Percentiles rank a stretch among this genome's conserved stretches.
Conservation (phyloP, 2,113 vertebrate species). For the Neolamprologus ventralis region DNA sequence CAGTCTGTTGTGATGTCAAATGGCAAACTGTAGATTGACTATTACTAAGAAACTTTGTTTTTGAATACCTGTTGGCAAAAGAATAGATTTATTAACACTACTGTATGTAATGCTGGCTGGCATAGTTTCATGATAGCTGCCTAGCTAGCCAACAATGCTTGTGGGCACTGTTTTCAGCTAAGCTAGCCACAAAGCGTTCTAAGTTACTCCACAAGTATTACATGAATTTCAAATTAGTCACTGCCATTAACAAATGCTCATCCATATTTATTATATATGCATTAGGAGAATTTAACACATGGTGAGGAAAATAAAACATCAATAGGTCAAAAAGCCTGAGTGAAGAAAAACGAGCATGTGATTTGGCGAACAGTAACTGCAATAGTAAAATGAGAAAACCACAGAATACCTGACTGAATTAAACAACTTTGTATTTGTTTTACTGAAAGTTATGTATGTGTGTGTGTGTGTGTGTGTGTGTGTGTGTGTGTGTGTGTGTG, state of each 20-base stretch:
- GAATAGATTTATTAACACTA: background rate
- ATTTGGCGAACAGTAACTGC: background rate
- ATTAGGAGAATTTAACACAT: background rate
- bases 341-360: background rate
- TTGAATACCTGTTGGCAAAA: background rate
- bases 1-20: background rate
- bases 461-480: background rate
- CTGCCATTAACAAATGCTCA: background rate
- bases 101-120: background rate
- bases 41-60: background rate
- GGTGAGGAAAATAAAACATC: background rate
- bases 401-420: background rate
- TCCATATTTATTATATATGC: background rate
- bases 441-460: rapidly evolving
- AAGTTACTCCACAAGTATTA: background rate
- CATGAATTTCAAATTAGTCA: background rate
- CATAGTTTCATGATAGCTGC: background rate
- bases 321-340: background rate
- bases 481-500: background rate
- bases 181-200: background rate
- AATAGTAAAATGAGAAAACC: background rate
- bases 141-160: background rate
- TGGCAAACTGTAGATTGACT: background rate
- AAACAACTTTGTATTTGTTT: background rate
- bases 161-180: background rate